Percentiles rank a stretch among this genome's conserved stretches.
phyloP scores from a whole-genome alignment of 1,140 invertebrate species.

The Brachionus paranguensis region DNA sequence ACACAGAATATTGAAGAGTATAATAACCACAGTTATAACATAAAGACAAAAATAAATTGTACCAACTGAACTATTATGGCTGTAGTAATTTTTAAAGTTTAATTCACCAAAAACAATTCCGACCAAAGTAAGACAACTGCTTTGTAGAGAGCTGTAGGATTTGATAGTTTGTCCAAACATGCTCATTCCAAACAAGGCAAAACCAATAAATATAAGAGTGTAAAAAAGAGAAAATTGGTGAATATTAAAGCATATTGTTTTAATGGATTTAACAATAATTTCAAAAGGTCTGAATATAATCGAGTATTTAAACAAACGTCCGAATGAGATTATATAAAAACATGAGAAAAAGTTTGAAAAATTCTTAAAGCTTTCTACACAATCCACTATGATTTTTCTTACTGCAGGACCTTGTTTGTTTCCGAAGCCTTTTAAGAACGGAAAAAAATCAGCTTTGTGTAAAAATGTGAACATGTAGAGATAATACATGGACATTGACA shows the following conservation, averaged over 20 bases:
- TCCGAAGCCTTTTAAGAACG: background rate
- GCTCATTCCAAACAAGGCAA: slow-evolving; percentile 26
- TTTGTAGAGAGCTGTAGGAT: background rate
- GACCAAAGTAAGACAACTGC: background rate
- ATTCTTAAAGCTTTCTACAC: background rate
- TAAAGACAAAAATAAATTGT: slow-evolving; percentile 24
- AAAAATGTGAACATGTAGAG: background rate
- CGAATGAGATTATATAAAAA: background rate
- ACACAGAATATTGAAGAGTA: slow-evolving; percentile 3
- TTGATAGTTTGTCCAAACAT: background rate
- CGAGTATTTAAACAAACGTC: slow-evolving; percentile 5
- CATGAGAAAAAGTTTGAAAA: background rate
- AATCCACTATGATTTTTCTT: background rate
- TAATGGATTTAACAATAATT: slow-evolving; percentile 17
- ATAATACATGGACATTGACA: background rate
- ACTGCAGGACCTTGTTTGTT: background rate
- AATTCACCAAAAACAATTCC: slow-evolving; percentile 23
- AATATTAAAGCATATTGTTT: slow-evolving; percentile 25
- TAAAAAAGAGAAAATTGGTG: slow-evolving; percentile 6
- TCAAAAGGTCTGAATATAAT: slow-evolving; percentile 12
- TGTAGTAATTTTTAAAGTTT: background rate
- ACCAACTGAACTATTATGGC: background rate
- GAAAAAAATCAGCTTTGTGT: background rate
- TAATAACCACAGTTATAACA: slow-evolving; percentile 13
- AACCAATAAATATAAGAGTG: background rate